These are phyloP conservation scores for Brienomyrus brachyistius DNA, from an alignment of 2,113 vertebrate species.

Conservation along the genomic window DNA sequence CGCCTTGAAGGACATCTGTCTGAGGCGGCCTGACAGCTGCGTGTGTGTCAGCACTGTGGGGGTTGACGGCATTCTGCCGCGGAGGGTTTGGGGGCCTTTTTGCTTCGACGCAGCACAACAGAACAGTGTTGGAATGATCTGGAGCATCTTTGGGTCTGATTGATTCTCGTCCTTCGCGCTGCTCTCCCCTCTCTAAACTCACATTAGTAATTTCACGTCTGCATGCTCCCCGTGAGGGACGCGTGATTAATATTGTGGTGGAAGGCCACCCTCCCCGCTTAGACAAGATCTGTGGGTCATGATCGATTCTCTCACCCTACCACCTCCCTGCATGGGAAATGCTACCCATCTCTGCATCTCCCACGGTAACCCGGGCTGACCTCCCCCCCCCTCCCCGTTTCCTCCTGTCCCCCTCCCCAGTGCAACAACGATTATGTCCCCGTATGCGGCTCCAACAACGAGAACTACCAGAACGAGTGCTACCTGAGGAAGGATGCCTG, in stretches of 20 bases:
- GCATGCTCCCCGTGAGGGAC: not conserved
- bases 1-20: not conserved
- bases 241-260: not conserved
- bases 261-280: not conserved
- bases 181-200: not conserved
- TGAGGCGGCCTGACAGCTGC: not conserved
- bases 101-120: not conserved
- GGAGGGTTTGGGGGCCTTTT: not conserved
- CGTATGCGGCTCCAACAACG: constrained; percentile 94
- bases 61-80: not conserved
- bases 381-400: not conserved
- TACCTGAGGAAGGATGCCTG: constrained; percentile 93
- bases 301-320: not conserved
- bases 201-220: not conserved
- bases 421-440: constrained; percentile 96
- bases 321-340: not conserved
- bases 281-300: not conserved
- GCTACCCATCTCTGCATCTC: not conserved
- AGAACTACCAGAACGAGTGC: constrained; percentile 96
- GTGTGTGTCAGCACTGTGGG: not conserved
- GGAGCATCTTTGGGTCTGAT: not conserved
- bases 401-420: constrained; percentile 44
- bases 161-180: not conserved
- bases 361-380: not conserved
- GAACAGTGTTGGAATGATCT: not conserved